These are phyloP conservation scores for Lasius platythorax DNA, from an alignment of 2,888 invertebrate genomes.

Conservation along the genomic window DNA sequence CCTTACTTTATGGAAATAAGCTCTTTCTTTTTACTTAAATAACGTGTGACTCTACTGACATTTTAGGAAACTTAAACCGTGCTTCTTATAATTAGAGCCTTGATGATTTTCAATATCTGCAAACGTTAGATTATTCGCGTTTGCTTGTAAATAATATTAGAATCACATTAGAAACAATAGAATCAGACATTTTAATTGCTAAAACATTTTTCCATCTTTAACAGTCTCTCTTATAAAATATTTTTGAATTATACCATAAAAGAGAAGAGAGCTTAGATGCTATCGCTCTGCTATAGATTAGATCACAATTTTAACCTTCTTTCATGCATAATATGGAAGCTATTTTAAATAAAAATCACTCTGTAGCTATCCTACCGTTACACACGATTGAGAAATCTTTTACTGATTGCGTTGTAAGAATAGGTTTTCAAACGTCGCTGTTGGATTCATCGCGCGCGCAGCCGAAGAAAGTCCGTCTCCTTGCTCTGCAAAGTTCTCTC, in stretches of 20 bases:
- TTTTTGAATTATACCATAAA: neutral
- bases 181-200: neutral
- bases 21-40: neutral
- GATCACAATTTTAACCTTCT: neutral
- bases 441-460: conserved; percentile 21
- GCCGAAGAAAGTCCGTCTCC: conserved; percentile 60
- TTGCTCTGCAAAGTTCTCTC: conserved; percentile 54
- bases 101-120: neutral
- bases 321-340: neutral
- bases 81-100: neutral
- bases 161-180: neutral
- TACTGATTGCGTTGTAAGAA: neutral
- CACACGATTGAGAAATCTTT: neutral
- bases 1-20: neutral
- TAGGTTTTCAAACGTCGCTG: neutral
- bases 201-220: neutral
- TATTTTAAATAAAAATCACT: neutral
- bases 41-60: neutral
- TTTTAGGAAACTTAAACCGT: neutral
- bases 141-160: neutral
- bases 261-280: neutral
- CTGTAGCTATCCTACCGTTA: neutral
- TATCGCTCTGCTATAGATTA: neutral
- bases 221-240: neutral
- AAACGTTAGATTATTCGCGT: neutral